Base-by-base conservation (phyloP, 1,140 invertebrate genomes). In the Heliconius himera region DNA sequence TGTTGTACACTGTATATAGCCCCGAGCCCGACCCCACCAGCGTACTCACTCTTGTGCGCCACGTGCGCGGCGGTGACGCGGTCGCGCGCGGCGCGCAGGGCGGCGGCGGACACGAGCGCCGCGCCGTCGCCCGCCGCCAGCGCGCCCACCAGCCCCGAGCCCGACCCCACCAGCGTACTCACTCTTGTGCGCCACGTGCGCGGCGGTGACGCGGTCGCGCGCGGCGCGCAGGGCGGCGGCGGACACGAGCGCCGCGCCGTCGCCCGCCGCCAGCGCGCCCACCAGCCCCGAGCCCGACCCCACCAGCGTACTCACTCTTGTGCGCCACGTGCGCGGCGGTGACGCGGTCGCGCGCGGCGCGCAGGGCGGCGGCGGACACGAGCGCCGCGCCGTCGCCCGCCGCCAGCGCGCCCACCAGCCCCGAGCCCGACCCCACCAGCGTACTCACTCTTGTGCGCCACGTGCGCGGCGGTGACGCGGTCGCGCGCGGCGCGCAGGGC, bases 241-340 rank as follows among this genome's bases (percentile, higher is more conserved):
- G n/a, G n/a, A n/a, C n/a, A n/a, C n/a, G n/a, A n/a, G n/a, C n/a
- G n/a, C n/a, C n/a, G n/a, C n/a, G n/a, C n/a, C n/a, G 56, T 95
- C 95, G 70, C 94, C 93, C 8, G 96, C 96, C 56, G 96, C 94
- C n/a, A 97, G 92, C 33, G 96, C 96, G 2, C 96, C 97, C 33
- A 98, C 94, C 94, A 99, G 96, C 2, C 98, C 98, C 13, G 98
- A 98, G 1, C 97, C 96, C 3, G 98, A 98, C 29, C 99, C 95
- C 38, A 98, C 95, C 46, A 98, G 91, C 85, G 96, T n/a, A 26
- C 86, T 83, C 36, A 89, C 89, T 88, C 56, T 93, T 91, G 46
- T 92, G 89, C 0, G 90, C 87, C 22, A 93, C 81, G 4, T 97
- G 96, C 11, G 97, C 97, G 29, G 96, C 95, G 36, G 97, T 96